A percentile compares a stretch with the other conserved stretches of the same genome.
Conservation (phyloP, 1,140 invertebrate species). For the Sitophilus oryzae region DNA sequence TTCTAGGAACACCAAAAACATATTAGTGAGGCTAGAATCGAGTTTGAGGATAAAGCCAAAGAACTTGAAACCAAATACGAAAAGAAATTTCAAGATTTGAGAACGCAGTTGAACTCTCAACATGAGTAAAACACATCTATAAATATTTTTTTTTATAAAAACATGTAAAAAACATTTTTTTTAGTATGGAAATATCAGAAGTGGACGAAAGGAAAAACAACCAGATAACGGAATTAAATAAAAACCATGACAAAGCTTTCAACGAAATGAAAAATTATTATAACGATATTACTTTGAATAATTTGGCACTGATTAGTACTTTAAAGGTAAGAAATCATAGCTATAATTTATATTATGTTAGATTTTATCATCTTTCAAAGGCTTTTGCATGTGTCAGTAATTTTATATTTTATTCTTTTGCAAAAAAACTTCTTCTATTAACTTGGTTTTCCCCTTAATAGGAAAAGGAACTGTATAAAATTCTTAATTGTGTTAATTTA, state of each 20-base stretch:
- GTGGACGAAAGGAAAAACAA: constrained; percentile 86
- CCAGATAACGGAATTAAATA: constrained; percentile 73
- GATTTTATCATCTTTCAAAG: too few species aligned
- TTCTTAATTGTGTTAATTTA: too few species aligned
- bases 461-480: too few species aligned
- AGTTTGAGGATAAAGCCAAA: constrained; percentile 68
- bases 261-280: constrained; percentile 89
- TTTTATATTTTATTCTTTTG: too few species aligned
- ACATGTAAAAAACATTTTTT: background rate
- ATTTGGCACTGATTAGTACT: constrained; percentile 74
- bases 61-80: constrained; percentile 80
- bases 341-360: too few species aligned
- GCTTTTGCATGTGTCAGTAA: too few species aligned
- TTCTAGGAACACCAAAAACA: constrained; percentile 49
- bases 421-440: too few species aligned
- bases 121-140: constrained; percentile 47
- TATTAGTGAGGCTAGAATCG: constrained; percentile 58
- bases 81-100: constrained; percentile 65
- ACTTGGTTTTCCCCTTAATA: too few species aligned
- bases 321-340: constrained; percentile 54
- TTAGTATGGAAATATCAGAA: constrained; percentile 70
- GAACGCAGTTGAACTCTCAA: constrained; percentile 68
- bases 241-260: constrained; percentile 78
- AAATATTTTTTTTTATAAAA: background rate
- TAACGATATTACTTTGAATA: constrained; percentile 88